Percentiles rank a stretch among this genome's conserved stretches.
Conservation (phyloP, 2,113 vertebrate genomes). For the Canis aureus region DNA sequence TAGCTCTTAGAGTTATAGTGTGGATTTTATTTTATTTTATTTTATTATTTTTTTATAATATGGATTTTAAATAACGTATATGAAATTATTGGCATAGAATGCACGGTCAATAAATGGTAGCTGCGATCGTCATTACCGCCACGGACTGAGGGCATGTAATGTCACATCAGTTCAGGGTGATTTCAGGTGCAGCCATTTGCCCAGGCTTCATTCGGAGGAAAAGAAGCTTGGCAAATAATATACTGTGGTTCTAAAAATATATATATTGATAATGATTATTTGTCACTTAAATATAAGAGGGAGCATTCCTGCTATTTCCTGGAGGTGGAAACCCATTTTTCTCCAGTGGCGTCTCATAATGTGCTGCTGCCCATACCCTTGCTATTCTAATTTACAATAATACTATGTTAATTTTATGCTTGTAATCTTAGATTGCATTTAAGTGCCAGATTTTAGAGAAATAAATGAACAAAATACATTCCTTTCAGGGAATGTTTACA, state of each 20-base stretch:
- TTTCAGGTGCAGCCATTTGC: not conserved
- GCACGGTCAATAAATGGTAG: not conserved
- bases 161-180: not conserved
- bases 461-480: slow-evolving; percentile 55
- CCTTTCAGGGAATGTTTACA: slow-evolving; percentile 51
- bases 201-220: slow-evolving; percentile 1
- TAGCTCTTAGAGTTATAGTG: not conserved
- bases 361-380: not conserved
- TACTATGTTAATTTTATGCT: slow-evolving; percentile 62
- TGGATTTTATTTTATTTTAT: not conserved
- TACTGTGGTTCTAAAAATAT: not conserved
- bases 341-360: slow-evolving; percentile 18
- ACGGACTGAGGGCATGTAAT: not conserved
- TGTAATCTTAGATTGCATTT: slow-evolving; percentile 39
- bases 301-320: slow-evolving; percentile 50
- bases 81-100: not conserved
- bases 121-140: not conserved
- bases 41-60: not conserved
- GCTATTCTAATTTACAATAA: slow-evolving; percentile 64
- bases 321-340: slow-evolving; percentile 52
- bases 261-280: slow-evolving; percentile 25
- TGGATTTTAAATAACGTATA: not conserved
- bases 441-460: slow-evolving; percentile 46
- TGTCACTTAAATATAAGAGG: slow-evolving; percentile 25
- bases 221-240: not conserved